These are phyloP conservation scores for Lacerta viridis DNA, from an alignment of 2,797 vertebrate species.

Conservation along the genomic window DNA sequence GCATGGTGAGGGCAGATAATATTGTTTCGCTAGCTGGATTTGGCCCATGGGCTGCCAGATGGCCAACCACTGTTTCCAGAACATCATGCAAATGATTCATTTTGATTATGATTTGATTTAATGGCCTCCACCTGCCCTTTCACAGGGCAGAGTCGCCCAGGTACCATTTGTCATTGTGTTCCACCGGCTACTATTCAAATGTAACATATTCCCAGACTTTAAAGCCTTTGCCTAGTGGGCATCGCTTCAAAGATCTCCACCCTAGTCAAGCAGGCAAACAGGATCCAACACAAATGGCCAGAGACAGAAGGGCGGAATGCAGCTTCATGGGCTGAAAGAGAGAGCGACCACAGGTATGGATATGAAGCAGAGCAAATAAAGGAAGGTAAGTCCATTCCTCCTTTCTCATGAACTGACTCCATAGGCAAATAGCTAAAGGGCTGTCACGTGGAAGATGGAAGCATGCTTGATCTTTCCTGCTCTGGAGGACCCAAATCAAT, in stretches of 20 bases:
- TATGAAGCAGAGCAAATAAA: not conserved
- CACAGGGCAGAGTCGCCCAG: not conserved
- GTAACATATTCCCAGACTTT: not conserved
- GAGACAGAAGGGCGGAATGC: not conserved
- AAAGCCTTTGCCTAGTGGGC: not conserved
- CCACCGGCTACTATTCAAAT: not conserved
- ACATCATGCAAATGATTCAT: not conserved
- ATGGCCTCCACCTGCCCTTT: not conserved
- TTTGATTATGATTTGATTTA: not conserved
- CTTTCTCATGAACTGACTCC: not conserved
- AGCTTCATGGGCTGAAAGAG: no score
- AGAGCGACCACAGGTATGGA: not conserved
- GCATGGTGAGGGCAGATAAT: not conserved
- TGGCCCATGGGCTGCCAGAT: not conserved
- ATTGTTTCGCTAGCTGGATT: not conserved
- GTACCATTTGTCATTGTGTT: not conserved
- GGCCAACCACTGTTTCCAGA: not conserved
- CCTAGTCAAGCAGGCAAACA: not conserved
- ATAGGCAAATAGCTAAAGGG: no score
- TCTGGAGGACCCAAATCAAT: no score
- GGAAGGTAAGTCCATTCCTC: not conserved
- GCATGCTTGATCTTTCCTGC: no score
- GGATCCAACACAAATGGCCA: no score
- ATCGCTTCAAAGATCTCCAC: rapidly evolving
- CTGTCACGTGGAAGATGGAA: no score